These are phyloP conservation scores for Scrobipalpa atriplicella DNA, from an alignment of 2,888 invertebrate genomes.

Conservation along the genomic window DNA sequence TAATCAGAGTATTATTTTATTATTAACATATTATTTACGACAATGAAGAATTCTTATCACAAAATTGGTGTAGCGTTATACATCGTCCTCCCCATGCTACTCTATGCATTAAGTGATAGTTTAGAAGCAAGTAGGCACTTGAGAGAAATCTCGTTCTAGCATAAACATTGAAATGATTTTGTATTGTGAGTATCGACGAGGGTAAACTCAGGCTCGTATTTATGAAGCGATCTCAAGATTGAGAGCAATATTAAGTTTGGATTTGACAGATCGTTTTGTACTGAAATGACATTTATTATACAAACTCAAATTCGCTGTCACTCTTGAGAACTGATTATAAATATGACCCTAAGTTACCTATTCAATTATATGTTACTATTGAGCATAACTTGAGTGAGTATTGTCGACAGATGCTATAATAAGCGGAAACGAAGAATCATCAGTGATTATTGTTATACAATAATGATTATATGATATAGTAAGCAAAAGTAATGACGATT, in stretches of 20 bases:
- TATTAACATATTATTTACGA: background rate
- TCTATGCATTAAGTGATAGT: slow-evolving; percentile 38
- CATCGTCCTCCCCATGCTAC: background rate
- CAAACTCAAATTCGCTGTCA: no score
- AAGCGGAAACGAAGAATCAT: background rate
- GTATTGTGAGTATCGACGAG: background rate
- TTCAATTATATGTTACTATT: background rate
- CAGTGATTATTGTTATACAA: no score
- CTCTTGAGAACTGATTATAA: no score
- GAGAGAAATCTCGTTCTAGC: slow-evolving; percentile 41
- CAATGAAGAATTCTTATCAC: slow-evolving; percentile 7
- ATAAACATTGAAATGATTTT: background rate
- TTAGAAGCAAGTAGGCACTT: slow-evolving; percentile 57
- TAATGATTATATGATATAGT: no score
- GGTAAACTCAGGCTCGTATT: no score
- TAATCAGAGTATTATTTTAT: no score
- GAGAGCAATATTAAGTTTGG: no score
- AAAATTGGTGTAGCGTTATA: slow-evolving; percentile 17
- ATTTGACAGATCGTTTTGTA: no score
- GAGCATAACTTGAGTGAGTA: background rate
- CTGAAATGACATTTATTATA: no score
- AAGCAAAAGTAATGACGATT: no score
- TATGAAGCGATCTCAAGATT: no score
- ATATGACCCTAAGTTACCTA: no score
- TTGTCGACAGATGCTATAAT: background rate